These are phyloP conservation scores for Lonchura striata DNA, from an alignment of 2,113 vertebrate genomes.

Conservation along the genomic window DNA sequence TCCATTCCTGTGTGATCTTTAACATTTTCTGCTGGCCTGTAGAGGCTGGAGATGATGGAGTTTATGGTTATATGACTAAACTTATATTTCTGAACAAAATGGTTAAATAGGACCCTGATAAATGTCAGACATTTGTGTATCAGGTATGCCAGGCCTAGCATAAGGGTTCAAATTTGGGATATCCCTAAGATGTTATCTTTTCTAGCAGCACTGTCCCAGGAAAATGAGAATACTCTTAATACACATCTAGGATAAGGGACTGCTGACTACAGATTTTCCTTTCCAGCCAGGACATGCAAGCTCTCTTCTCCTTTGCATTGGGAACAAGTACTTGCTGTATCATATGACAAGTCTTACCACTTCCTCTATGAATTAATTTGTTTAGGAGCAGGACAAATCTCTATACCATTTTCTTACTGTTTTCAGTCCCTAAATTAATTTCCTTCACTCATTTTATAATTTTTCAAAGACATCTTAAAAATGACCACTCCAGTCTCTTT, in stretches of 20 bases:
- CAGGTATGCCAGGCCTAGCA: neutral
- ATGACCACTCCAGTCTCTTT: neutral
- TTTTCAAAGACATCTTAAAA: neutral
- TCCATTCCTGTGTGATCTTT: neutral
- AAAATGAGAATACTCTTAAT: neutral
- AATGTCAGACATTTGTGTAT: neutral
- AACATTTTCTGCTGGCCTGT: neutral
- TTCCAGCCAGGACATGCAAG: neutral
- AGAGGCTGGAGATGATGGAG: neutral
- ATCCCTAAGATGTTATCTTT: neutral
- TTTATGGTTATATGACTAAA: neutral
- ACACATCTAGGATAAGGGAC: neutral
- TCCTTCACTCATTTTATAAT: neutral
- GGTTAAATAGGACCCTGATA: neutral
- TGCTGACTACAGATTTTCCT: neutral
- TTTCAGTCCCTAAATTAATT: neutral
- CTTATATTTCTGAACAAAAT: neutral
- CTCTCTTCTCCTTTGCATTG: conserved; percentile 8
- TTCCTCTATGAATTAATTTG: neutral
- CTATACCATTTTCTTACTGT: neutral
- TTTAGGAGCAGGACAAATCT: neutral
- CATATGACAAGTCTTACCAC: neutral
- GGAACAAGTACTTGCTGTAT: neutral
- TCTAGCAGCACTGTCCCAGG: neutral
- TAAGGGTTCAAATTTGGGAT: neutral